Percentiles rank a stretch among this genome's conserved stretches.
These are phyloP conservation scores for Nomia melanderi DNA, from an alignment of 1,140 invertebrate species.

Conservation along the genomic window DNA sequence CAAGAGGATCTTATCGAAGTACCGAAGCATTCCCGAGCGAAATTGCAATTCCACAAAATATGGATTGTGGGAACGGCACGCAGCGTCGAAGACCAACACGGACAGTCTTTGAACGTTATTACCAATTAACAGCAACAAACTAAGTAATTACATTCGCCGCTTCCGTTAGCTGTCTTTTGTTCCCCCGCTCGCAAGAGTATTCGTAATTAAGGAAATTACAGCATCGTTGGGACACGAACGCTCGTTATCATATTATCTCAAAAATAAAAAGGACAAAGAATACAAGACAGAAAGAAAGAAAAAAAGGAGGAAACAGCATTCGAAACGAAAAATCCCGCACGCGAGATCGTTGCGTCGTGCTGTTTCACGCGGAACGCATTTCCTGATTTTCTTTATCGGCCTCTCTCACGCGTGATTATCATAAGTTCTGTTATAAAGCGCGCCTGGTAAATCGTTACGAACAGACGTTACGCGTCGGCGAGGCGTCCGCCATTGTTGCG, in stretches of 20 bases:
- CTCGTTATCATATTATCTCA: background rate
- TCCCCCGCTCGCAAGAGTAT: background rate
- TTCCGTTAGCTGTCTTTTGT: conserved; percentile 8
- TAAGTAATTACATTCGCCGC: background rate
- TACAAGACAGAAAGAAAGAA: too few relatives aligned
- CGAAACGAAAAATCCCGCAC: background rate
- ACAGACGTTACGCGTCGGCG: background rate
- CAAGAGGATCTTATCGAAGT: too few relatives aligned
- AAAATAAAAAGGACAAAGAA: too few relatives aligned
- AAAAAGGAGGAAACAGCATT: too few relatives aligned
- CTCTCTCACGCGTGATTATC: background rate
- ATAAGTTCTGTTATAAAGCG: background rate
- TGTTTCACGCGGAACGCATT: background rate
- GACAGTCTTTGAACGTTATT: background rate
- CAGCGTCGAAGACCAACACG: background rate
- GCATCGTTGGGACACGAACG: background rate
- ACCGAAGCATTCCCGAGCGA: background rate
- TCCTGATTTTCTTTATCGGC: background rate
- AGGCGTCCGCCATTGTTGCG: background rate
- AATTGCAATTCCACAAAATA: background rate
- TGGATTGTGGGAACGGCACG: background rate
- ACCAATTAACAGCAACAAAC: conserved; percentile 8
- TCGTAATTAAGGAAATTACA: conserved; percentile 17
- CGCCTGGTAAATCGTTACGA: background rate
- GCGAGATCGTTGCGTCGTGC: background rate